A percentile compares a stretch with the other conserved stretches of the same genome.
phyloP scores from a whole-genome alignment of 2,888 invertebrate genomes.

The Tortricodes alternella region DNA sequence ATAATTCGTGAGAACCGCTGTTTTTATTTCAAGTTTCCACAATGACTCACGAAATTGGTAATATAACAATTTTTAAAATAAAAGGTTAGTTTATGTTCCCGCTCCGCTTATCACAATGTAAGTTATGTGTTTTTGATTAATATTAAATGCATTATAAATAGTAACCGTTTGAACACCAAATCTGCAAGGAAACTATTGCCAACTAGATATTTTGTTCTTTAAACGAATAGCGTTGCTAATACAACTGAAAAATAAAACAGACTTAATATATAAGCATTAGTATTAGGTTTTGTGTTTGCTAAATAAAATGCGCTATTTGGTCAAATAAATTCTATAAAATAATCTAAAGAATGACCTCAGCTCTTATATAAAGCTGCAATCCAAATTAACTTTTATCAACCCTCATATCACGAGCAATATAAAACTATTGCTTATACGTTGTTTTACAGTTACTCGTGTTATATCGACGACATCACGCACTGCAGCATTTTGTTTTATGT shows the following conservation, averaged over 20 bases:
- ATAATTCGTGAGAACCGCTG: too few species aligned
- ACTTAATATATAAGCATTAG: too few species aligned
- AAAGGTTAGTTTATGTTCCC: not conserved
- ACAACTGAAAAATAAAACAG: too few species aligned
- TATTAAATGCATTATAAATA: constrained; percentile 28
- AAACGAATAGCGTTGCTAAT: too few species aligned
- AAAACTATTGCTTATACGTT: constrained; percentile 11
- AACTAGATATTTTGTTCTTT: too few species aligned
- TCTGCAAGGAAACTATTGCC: constrained; percentile 5
- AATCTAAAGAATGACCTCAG: not conserved
- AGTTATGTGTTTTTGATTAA: constrained; percentile 13
- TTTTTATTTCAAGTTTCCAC: too few species aligned
- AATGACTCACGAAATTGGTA: too few species aligned
- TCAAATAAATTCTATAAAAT: too few species aligned
- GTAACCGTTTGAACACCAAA: constrained; percentile 18
- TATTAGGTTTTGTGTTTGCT: too few species aligned
- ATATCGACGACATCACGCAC: not conserved
- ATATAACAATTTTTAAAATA: too few species aligned
- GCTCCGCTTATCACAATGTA: constrained; percentile 1
- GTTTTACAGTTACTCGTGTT: constrained; percentile 2
- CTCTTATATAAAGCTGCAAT: not conserved
- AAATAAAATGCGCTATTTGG: too few species aligned
- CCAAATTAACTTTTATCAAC: constrained; percentile 7
- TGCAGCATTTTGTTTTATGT: too few species aligned
- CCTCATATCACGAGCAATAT: constrained; percentile 4